A percentile compares a stretch with the other conserved stretches of the same genome.
Evolutionary conservation across 2,888 invertebrate species (phyloP).

Genomic region (Lepetodrilus schrolli): DNA sequence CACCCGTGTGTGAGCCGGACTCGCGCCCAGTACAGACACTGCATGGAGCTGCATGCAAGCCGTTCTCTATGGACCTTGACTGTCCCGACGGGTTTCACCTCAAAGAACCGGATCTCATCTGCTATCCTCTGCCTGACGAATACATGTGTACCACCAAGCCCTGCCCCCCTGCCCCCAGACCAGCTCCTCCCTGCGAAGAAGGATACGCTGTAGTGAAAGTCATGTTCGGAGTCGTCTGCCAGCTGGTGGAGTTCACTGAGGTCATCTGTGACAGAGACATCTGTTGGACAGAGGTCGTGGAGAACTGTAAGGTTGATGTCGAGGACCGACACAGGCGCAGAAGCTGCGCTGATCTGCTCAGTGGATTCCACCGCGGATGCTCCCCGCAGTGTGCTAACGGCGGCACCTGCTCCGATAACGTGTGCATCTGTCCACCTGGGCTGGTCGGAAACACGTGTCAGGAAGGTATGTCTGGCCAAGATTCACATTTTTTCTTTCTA

Average conservation of each 20-base stretch:
- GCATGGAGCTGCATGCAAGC: slow-evolving; percentile 38
- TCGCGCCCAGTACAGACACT: slow-evolving; percentile 35
- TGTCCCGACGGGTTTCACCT: slow-evolving; percentile 43
- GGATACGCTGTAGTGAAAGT: slow-evolving; percentile 14
- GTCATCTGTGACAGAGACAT: slow-evolving; percentile 14
- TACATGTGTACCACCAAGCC: neutral
- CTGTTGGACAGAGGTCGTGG: neutral
- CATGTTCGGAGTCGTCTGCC: neutral
- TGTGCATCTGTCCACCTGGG: slow-evolving; percentile 54
- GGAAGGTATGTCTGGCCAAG: slow-evolving; percentile 51
- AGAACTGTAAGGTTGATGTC: neutral
- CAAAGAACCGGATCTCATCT: neutral
- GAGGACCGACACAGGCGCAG: slow-evolving; percentile 14
- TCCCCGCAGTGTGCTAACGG: slow-evolving; percentile 61
- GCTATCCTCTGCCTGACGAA: neutral
- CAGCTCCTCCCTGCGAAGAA: neutral
- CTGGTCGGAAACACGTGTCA: slow-evolving; percentile 53
- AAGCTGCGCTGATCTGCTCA: slow-evolving; percentile 42
- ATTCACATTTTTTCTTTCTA: too few relatives aligned
- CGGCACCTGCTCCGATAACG: slow-evolving; percentile 52
- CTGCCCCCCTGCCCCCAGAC: neutral
- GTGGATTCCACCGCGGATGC: slow-evolving; percentile 44
- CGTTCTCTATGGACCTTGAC: slow-evolving; percentile 30
- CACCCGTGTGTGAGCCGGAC: slow-evolving; percentile 42
- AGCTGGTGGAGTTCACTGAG: slow-evolving; percentile 22